These are phyloP conservation scores for Orchesella cincta DNA, from an alignment of 1,140 invertebrate genomes.

Conservation along the genomic window DNA sequence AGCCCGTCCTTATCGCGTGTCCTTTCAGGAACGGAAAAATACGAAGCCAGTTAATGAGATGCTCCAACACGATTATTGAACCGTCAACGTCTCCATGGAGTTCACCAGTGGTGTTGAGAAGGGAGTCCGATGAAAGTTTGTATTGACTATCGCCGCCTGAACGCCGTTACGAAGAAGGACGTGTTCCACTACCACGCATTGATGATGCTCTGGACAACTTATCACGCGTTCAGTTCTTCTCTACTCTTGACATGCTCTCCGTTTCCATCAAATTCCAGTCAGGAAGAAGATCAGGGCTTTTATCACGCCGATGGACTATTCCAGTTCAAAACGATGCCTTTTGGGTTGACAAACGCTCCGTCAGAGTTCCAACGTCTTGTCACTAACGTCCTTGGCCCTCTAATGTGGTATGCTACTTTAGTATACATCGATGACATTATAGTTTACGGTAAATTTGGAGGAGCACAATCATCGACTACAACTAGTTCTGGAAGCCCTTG, in stretches of 20 bases:
- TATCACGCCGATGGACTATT: slow-evolving; percentile 54
- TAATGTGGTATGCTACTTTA: slow-evolving; percentile 45
- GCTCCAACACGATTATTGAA: no score
- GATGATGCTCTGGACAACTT: slow-evolving; percentile 58
- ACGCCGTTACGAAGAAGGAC: no score
- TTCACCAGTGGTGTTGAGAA: no score
- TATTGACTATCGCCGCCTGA: no score
- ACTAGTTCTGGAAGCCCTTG: background rate
- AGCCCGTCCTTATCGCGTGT: no score
- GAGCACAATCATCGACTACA: slow-evolving; percentile 34
- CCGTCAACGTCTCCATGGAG: no score
- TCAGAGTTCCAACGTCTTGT: slow-evolving; percentile 51
- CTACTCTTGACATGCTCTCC: slow-evolving; percentile 57
- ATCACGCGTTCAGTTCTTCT: slow-evolving; percentile 54
- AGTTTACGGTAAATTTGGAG: slow-evolving; percentile 42
- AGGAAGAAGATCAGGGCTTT: slow-evolving; percentile 55
- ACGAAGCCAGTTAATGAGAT: no score
- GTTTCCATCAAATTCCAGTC: slow-evolving; percentile 60
- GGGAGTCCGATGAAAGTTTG: no score
- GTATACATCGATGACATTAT: slow-evolving; percentile 53
- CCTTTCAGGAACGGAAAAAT: no score
- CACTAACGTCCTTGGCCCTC: slow-evolving; percentile 44
- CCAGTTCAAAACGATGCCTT: slow-evolving; percentile 54
- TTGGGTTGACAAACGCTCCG: slow-evolving; percentile 52
- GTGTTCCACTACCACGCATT: slow-evolving; percentile 59